phyloP scores from a whole-genome alignment of 2,797 vertebrate species.

The Macropus fuliginosus region DNA sequence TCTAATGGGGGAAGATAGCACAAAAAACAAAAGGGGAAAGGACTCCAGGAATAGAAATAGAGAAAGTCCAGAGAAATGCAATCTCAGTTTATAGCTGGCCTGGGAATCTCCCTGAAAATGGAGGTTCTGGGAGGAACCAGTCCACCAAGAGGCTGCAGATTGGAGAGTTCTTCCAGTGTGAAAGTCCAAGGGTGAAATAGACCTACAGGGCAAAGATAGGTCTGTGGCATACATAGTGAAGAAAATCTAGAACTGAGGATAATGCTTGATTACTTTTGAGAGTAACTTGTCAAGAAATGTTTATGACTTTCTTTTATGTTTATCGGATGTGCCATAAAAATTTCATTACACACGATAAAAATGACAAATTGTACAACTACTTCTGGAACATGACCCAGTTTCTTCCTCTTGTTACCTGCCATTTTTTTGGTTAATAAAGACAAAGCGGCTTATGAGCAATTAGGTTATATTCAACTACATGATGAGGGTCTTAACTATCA shows the following conservation, averaged over 20 bases:
- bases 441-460: not conserved
- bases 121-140: not conserved
- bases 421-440: constrained; percentile 12
- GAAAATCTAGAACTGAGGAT: not conserved
- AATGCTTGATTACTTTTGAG: not conserved
- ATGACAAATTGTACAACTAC: not conserved
- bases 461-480: not conserved
- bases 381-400: not conserved
- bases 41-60: not conserved
- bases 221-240: not conserved
- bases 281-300: not conserved
- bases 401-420: not conserved
- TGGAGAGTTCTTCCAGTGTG: not conserved
- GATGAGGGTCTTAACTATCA: not conserved
- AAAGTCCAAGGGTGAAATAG: not conserved
- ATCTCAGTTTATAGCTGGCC: not conserved
- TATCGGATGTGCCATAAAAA: not conserved
- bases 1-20: too few species aligned
- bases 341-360: not conserved
- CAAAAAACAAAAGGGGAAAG: too few species aligned
- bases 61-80: not conserved
- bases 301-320: not conserved
- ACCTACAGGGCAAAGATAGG: not conserved
- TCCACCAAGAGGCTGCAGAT: not conserved
- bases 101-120: not conserved